Base-by-base conservation (phyloP, 2,113 vertebrate species). In the Trinectes maculatus region DNA sequence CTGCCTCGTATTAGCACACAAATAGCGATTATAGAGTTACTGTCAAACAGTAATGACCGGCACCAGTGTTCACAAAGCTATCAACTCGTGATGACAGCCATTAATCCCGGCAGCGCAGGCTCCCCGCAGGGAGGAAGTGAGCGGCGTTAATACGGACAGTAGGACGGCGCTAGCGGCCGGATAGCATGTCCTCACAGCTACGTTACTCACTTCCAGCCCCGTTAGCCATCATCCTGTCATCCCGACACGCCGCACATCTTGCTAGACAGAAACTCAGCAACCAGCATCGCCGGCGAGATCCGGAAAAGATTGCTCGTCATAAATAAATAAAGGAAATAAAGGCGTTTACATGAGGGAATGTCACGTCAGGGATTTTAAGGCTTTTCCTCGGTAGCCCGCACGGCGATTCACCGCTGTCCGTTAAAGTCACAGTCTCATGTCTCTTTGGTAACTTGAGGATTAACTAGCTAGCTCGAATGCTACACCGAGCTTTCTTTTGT, bases 191-290 rank as follows among this genome's bases (percentile, higher is more conserved):
- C 39, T n/a, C 39, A n/a, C 16, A 6, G 39, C 28, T 22, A 24
- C 43, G 61, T 53, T 88, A 93, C 92, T 93, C 87, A 92, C 91
- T 92, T 87, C 89, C 91, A 86, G 90, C 80, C 66, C 89, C 92
- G 91, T 86, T 92, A 82, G 91, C 91, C 92, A 93, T 93, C 84
- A 85, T 91, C 86, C 86, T 87, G 87, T 90, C 87, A 91, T 85
- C 84, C 83, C 87, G 88, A 82, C 83, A 84, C 83, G 69, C 65
- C 66, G 49, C 26, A 56, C 87, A 82, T 84, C 71, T 44, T 57
- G 57, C 55, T n/a, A 36, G 55, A 71, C 3, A 24, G 56, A 77
- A 84, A 52, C 21, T 26, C 61, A 47, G 53, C 57, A 48, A 43
- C 59, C 28, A 77, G 33, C 28, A 48, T 62, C 54, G 61, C 75